Base-by-base conservation (phyloP, 2,113 vertebrate species). In the Falcunculus frontatus region DNA sequence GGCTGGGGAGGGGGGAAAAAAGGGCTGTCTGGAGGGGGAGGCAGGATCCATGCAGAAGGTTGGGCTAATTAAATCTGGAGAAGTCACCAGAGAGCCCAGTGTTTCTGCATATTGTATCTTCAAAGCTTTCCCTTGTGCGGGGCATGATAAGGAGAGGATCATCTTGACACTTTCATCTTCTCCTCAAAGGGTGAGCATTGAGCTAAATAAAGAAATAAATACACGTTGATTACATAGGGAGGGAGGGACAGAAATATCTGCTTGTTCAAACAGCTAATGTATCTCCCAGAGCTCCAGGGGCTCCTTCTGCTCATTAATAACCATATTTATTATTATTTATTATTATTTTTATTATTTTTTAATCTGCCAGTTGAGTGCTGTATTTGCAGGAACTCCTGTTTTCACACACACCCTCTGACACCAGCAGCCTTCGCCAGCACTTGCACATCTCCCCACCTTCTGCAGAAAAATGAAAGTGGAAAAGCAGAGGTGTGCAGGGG, bases 51-150 rank as follows among this genome's bases (percentile, higher is more conserved):
- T 52, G 8, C 96, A 94, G 94, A 97, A 97, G 96, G 98, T 94
- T 96, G 84, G 97, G 95, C 97, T 98, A 97, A 98, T 98, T 98
- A 98, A 98, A 97, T 96, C 47, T 89, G 91, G 95, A 97, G 96
- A 95, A 98, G 97, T 94, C 97, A 96, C 96, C 92, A 89, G 95
- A 97, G 97, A 98, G 95, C 85, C 76, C 15, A 6, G n/a, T 91
- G 95, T 95, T 97, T 96, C 97, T 97, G 83, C 96, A 87, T 89
- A 85, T 68, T 81, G 93, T 93, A 65, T 94, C 98, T 97, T 98
- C 96, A 97, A 97, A 97, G 95, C 97, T 94, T 92, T 74, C 93
- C 94, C 96, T 95, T 63, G 90, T 94, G 95, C 59, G 0, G 94
- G 77, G 95, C 13, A 23, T 33, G 97, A 97, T 97, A 97, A 97